phyloP scores from a whole-genome alignment of 1,140 invertebrate species.

The Drosophila tsacasi region DNA sequence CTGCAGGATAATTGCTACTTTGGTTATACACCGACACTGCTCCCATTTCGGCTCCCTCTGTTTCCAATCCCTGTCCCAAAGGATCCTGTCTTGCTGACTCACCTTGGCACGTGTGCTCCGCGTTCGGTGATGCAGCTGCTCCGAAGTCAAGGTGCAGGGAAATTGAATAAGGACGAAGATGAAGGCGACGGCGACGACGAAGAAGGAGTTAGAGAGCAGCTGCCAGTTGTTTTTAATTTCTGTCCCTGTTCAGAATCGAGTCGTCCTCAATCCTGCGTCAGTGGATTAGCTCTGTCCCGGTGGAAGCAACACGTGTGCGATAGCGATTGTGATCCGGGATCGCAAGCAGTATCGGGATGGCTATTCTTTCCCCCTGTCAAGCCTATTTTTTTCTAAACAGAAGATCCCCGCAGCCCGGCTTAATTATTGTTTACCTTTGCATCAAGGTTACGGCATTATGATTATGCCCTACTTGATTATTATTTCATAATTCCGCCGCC shows the following conservation, averaged over 20 bases:
- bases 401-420: constrained; percentile 29
- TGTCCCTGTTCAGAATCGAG: constrained; percentile 25
- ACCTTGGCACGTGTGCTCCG: constrained; percentile 70
- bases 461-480: constrained; percentile 74
- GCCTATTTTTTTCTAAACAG: constrained; percentile 7
- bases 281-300: constrained; percentile 50
- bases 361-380: constrained; percentile 4
- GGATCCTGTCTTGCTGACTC: constrained; percentile 50
- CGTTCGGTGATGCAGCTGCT: constrained; percentile 28
- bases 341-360: constrained; percentile 8
- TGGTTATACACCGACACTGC: constrained; percentile 1
- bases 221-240: constrained; percentile 49
- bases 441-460: constrained; percentile 77
- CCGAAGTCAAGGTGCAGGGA: constrained; percentile 41
- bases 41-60: constrained; percentile 30
- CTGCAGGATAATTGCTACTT: constrained; percentile 63
- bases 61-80: constrained; percentile 20
- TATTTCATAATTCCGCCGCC: constrained; percentile 71
- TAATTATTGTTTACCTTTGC: constrained; percentile 79
- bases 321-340: constrained; percentile 36
- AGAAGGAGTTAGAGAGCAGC: constrained; percentile 24
- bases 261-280: constrained; percentile 34
- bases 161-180: constrained; percentile 21
- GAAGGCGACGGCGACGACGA: background rate
- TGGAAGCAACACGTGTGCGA: constrained; percentile 72